Evolutionary conservation across 2,113 vertebrate genomes (phyloP).

Genomic region (Corydoras sp.): DNA sequence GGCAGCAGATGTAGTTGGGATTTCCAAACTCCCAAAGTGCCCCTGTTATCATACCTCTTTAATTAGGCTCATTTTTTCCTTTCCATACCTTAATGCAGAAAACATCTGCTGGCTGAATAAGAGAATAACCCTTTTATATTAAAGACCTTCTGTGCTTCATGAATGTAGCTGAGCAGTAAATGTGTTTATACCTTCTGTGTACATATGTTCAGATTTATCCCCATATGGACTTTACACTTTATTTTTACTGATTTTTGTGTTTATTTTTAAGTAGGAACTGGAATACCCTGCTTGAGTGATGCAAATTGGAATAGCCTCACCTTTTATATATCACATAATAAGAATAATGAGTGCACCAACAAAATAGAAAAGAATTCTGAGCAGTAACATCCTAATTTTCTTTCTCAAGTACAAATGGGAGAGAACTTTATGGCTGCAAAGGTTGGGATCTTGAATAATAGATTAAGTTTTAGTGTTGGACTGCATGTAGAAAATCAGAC

Average conservation of each 20-base stretch:
- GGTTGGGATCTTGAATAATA: slow-evolving; percentile 3
- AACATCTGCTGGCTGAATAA: slow-evolving; percentile 13
- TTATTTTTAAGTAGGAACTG: background rate
- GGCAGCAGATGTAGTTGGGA: background rate
- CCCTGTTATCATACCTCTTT: background rate
- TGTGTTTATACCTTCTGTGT: background rate
- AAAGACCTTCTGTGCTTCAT: slow-evolving; percentile 3
- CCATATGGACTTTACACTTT: too few relatives aligned
- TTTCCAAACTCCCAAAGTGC: background rate
- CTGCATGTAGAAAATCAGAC: background rate
- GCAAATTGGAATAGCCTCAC: background rate
- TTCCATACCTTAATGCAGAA: slow-evolving; percentile 8
- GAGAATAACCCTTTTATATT: background rate
- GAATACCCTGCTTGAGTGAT: background rate
- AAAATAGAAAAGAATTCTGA: background rate
- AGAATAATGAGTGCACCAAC: background rate
- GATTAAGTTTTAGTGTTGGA: background rate
- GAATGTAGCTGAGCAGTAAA: background rate
- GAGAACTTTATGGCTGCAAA: background rate
- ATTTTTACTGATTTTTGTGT: too few relatives aligned
- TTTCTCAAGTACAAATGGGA: background rate
- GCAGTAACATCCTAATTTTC: background rate
- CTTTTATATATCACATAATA: background rate
- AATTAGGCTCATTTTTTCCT: slow-evolving; percentile 13
- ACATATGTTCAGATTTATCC: background rate